These are phyloP conservation scores for Serinus canaria DNA, from an alignment of 2,113 vertebrate genomes.

Conservation along the genomic window DNA sequence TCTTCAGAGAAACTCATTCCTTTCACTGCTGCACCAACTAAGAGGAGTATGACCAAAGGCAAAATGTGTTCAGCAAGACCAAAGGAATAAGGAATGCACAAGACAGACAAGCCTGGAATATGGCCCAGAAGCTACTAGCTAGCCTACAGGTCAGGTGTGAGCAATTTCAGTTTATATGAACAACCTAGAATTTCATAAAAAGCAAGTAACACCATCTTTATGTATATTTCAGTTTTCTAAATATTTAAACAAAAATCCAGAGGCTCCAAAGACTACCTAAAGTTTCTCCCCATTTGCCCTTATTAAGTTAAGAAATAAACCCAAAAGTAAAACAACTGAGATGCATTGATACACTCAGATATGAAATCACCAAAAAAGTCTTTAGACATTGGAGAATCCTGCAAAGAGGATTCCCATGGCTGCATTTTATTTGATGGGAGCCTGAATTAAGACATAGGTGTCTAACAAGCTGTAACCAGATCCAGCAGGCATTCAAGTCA, in stretches of 20 bases:
- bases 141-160: neutral
- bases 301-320: neutral
- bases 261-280: neutral
- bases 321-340: neutral
- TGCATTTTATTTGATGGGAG: neutral
- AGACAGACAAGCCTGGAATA: neutral
- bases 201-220: neutral
- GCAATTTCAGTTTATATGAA: neutral
- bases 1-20: neutral
- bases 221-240: neutral
- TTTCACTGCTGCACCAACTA: neutral
- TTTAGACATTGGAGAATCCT: neutral
- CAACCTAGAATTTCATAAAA: neutral
- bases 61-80: slow-evolving; percentile 13
- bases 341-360: neutral
- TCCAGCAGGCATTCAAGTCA: neutral
- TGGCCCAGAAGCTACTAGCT: neutral
- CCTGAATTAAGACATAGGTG: neutral
- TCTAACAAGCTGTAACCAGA: neutral
- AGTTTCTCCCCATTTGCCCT: neutral
- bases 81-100: neutral
- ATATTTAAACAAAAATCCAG: neutral
- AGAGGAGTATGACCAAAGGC: neutral
- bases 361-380: rapidly evolving
- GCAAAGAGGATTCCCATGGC: neutral